Evolutionary conservation across 2,888 invertebrate genomes (phyloP).

Genomic region (Polymixis lichenea): DNA sequence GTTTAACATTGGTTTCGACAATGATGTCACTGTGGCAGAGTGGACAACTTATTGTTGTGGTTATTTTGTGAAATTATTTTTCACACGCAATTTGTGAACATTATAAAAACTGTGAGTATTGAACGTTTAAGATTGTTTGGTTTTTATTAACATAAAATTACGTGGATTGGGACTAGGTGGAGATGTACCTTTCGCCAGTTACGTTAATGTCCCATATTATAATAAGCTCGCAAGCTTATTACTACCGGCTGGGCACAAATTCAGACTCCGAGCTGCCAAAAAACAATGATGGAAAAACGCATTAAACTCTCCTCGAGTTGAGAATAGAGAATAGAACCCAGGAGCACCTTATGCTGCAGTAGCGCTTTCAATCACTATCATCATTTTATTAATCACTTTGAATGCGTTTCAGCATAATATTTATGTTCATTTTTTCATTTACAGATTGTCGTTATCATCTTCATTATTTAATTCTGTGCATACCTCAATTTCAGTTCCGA

Average conservation of each 20-base stretch:
- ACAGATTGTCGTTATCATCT: neutral
- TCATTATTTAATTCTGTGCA: neutral
- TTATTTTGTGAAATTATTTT: neutral
- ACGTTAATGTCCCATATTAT: too few relatives aligned
- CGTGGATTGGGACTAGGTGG: too few relatives aligned
- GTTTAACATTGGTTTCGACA: neutral
- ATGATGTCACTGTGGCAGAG: neutral
- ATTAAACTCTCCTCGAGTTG: too few relatives aligned
- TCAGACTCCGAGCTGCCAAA: too few relatives aligned
- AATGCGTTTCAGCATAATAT: neutral
- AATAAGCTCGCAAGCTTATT: too few relatives aligned
- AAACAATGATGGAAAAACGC: too few relatives aligned
- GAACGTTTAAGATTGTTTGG: neutral
- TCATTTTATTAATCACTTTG: too few relatives aligned
- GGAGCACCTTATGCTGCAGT: too few relatives aligned
- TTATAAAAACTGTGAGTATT: neutral
- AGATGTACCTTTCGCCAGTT: too few relatives aligned
- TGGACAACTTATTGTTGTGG: neutral
- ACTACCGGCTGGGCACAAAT: too few relatives aligned
- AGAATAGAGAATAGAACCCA: too few relatives aligned
- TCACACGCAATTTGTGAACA: neutral
- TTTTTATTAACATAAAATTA: neutral
- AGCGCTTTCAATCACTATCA: too few relatives aligned
- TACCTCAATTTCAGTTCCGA: slow-evolving; percentile 92
- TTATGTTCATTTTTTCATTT: neutral